Evolutionary conservation across 2,797 vertebrate species (phyloP).

Genomic region (Gymnoscopelus microlampas): DNA sequence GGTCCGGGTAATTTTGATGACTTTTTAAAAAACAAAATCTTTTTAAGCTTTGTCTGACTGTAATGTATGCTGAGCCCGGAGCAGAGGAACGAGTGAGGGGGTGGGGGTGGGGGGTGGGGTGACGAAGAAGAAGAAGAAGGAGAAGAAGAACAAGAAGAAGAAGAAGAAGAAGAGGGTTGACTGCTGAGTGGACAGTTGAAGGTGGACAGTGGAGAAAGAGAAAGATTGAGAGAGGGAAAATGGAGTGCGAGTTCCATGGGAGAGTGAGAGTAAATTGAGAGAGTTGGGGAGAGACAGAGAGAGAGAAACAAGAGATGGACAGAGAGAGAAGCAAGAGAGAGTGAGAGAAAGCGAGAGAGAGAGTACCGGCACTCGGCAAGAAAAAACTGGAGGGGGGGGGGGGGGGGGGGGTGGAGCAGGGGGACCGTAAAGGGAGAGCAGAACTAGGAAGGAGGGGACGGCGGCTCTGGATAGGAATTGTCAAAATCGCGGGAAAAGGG

Average conservation of each 20-base stretch:
- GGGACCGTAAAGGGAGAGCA: constrained; percentile 64
- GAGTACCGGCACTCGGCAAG: constrained; percentile 69
- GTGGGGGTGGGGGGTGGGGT: background rate
- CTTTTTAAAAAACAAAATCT: background rate
- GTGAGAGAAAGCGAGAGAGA: constrained; percentile 56
- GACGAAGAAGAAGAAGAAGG: constrained; percentile 41
- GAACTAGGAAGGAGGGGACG: constrained; percentile 70
- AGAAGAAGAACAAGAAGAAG: constrained; percentile 41
- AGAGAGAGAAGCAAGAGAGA: constrained; percentile 49
- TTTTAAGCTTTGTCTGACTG: constrained; percentile 23
- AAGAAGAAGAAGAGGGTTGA: constrained; percentile 41
- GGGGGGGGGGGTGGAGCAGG: constrained; percentile 62
- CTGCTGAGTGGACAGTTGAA: constrained; percentile 66
- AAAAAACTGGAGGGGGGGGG: constrained; percentile 65
- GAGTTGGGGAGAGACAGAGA: constrained; percentile 11
- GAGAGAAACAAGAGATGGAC: constrained; percentile 39
- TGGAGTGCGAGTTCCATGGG: constrained; percentile 70
- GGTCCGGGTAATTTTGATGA: constrained; percentile 23
- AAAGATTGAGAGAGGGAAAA: constrained; percentile 63
- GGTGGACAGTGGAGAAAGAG: constrained; percentile 27
- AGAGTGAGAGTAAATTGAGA: constrained; percentile 10
- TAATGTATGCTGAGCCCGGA: constrained; percentile 36
- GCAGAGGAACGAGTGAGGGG: constrained; percentile 7
- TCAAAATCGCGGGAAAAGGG: constrained; percentile 69
- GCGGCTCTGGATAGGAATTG: constrained; percentile 63